These are phyloP conservation scores for Periophthalmodon schlosseri DNA, from an alignment of 2,113 vertebrate genomes.

Conservation along the genomic window DNA sequence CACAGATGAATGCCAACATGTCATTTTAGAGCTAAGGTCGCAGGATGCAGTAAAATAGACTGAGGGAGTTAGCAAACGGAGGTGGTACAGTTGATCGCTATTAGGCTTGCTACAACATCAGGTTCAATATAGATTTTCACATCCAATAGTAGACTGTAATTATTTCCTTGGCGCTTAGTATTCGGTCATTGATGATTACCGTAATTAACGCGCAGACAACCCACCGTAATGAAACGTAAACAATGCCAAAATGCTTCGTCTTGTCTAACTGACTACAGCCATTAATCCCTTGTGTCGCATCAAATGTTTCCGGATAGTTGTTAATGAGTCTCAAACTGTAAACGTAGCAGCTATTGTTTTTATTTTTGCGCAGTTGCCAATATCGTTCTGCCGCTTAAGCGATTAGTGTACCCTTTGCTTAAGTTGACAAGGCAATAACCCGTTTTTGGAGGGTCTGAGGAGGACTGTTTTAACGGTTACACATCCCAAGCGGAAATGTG, in stretches of 20 bases:
- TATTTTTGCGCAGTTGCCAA: not conserved
- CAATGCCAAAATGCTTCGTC: conserved; percentile 64
- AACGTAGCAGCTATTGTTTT: fast-evolving
- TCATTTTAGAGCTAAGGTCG: conserved; percentile 52
- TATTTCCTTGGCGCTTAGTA: not conserved
- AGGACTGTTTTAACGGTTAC: conserved; percentile 60
- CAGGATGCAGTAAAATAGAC: conserved; percentile 41
- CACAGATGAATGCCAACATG: conserved; percentile 45
- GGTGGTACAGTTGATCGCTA: conserved; percentile 50
- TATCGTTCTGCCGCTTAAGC: not conserved
- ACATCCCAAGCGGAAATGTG: conserved; percentile 38
- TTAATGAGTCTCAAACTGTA: not conserved
- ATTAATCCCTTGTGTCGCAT: conserved; percentile 76
- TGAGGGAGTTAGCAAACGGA: conserved; percentile 55
- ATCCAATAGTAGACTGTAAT: not conserved
- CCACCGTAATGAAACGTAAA: conserved; percentile 70
- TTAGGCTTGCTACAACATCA: conserved; percentile 13
- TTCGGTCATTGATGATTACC: conserved; percentile 30
- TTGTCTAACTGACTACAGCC: conserved; percentile 65
- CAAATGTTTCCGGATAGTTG: conserved; percentile 68
- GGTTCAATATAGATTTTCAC: not conserved
- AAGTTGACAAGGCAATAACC: not conserved
- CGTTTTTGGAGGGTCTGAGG: not conserved
- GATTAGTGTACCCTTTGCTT: not conserved
- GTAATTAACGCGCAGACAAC: conserved; percentile 19